Conservation (phyloP, 2,888 invertebrate genomes). For the Epinotia demarniana region DNA sequence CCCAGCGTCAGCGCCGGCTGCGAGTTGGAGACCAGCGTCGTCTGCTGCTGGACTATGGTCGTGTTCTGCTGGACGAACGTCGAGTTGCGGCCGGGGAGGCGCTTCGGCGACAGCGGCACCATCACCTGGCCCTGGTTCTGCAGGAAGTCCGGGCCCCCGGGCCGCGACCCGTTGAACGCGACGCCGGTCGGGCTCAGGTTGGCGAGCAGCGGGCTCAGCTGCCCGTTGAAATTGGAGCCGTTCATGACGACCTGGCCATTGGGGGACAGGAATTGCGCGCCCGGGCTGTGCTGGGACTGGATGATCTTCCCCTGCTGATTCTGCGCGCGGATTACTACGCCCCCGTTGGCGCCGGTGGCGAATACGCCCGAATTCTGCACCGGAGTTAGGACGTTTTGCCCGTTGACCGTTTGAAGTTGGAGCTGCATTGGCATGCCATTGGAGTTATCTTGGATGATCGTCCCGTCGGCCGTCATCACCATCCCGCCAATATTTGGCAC, state of each 20-base stretch:
- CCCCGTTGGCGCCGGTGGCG: constrained; percentile 87
- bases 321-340: constrained; percentile 92
- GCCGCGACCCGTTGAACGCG: constrained; percentile 82
- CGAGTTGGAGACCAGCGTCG: constrained; percentile 90
- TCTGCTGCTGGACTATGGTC: constrained; percentile 93
- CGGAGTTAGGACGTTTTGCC: constrained; percentile 90
- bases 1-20: constrained; percentile 70
- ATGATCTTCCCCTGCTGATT: constrained; percentile 89
- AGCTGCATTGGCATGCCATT: constrained; percentile 88
- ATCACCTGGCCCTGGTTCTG: constrained; percentile 89
- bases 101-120: constrained; percentile 88
- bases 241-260: constrained; percentile 91
- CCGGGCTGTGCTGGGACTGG: constrained; percentile 87
- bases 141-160: constrained; percentile 85
- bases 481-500: constrained; percentile 92
- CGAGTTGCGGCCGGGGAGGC: constrained; percentile 85
- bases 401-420: constrained; percentile 92
- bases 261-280: constrained; percentile 90
- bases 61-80: constrained; percentile 94
- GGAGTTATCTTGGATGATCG: constrained; percentile 89
- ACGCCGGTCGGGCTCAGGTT: constrained; percentile 89
- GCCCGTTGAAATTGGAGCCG: constrained; percentile 89
- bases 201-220: constrained; percentile 91
- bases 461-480: constrained; percentile 92
- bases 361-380: constrained; percentile 88